Base-by-base conservation (phyloP, 1,140 invertebrate genomes). In the Adelges cooleyi region DNA sequence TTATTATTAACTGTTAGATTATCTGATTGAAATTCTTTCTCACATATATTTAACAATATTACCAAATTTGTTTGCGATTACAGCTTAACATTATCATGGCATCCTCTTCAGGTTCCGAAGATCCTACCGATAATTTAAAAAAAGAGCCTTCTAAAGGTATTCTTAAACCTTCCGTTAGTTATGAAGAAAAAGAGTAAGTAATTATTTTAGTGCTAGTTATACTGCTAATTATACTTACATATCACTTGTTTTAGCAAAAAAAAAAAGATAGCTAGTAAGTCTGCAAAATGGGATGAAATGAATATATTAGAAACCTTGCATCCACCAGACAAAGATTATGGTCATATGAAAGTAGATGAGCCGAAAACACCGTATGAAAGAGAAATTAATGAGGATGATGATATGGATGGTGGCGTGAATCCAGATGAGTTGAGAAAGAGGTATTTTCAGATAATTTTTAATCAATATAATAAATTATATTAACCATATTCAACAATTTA, bases 331-430 rank as follows among this genome's bases (percentile, higher is more conserved):
- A 99, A 99, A 79, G 95, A 98, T 78, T 99, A 99, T 78, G 96
- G 96, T 10, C 93, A 96, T 73, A 99, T 99, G 93, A 99, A 99
- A 80, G 95, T 98, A 65, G 92, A 97, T 72, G 95, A 98, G 76
- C 92, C 95, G 38, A 92, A 96, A 78, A 99, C 97, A 10, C 97
- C 96, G 2, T 99, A 87, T 73, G 89, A 85, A 74, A 85, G 89
- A 69, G 80, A 80, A 70, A 77, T 80, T 40, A 82, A 85, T 65
- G 84, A 86, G 65, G 81, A 83, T 33, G 86, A 87, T 66, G 78
- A 79, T 38, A 82, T 84, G 49, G 78, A 82, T 70, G 81, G 84
- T 68, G 81, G 84, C 67, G 75, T 92, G 67, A 88, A 94, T 76
- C 84, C 89, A 3, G 79, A 82, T 54, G 78, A 85, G 59, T 75